Evolutionary conservation across 2,888 invertebrate genomes (phyloP).

Genomic region (Pandemis heparana): DNA sequence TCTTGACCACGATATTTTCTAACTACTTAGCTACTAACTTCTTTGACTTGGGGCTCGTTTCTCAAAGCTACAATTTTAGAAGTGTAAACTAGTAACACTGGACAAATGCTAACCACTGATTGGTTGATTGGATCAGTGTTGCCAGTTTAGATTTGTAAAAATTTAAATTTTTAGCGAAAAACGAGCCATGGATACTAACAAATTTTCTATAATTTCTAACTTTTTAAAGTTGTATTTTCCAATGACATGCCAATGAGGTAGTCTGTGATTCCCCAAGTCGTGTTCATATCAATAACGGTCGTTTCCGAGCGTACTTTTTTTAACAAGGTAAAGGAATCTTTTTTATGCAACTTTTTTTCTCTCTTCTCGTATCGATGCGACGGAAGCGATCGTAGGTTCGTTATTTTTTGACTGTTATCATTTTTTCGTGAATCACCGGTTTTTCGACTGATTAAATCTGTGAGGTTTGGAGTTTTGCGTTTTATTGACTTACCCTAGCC

Average conservation of each 20-base stretch:
- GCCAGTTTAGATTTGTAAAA: too few species aligned
- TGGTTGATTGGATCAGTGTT: too few species aligned
- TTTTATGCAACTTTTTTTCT: neutral
- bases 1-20: conserved; percentile 1
- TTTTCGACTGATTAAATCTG: conserved; percentile 70
- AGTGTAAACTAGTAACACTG: too few species aligned
- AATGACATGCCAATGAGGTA: conserved; percentile 48
- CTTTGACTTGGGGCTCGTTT: conserved; percentile 13
- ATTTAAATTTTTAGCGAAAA: too few species aligned
- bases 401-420: conserved; percentile 59
- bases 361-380: conserved; percentile 3
- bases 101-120: too few species aligned
- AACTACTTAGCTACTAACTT: conserved; percentile 19
- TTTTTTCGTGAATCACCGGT: conserved; percentile 57
- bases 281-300: conserved; percentile 63
- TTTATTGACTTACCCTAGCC: conserved; percentile 40
- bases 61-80: too few species aligned
- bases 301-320: conserved; percentile 2
- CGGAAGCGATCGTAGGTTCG: conserved; percentile 26
- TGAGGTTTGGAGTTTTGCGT: conserved; percentile 61
- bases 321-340: neutral
- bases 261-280: conserved; percentile 65
- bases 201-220: conserved; percentile 12
- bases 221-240: conserved; percentile 37
- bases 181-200: neutral